phyloP scores from a whole-genome alignment of 2,888 invertebrate genomes.

The Hirtodrosophila alboralis region DNA sequence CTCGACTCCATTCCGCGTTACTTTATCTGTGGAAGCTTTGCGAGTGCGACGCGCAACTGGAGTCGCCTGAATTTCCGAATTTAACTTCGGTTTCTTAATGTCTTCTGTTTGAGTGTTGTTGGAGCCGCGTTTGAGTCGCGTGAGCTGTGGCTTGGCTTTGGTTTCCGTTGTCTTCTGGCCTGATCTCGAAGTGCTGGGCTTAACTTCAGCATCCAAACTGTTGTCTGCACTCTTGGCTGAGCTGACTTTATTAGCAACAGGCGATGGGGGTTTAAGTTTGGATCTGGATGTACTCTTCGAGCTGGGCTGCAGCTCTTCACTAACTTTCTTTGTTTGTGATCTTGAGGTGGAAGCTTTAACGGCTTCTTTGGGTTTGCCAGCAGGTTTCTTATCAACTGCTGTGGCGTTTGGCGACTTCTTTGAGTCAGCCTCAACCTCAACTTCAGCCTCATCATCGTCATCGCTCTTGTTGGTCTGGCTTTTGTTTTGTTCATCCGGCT shows the following conservation, averaged over 20 bases:
- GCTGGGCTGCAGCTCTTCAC: neutral
- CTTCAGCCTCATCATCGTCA: slow-evolving; percentile 20
- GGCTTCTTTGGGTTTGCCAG: slow-evolving; percentile 6
- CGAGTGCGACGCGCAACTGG: slow-evolving; percentile 71
- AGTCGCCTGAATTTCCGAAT: slow-evolving; percentile 4
- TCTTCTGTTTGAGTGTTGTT: slow-evolving; percentile 3
- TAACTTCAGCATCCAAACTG: too few species aligned
- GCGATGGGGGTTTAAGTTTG: neutral
- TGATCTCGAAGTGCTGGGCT: neutral
- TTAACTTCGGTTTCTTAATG: slow-evolving; percentile 42
- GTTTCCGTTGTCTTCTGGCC: slow-evolving; percentile 8
- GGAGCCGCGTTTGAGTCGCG: slow-evolving; percentile 39
- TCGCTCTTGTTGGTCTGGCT: slow-evolving; percentile 27
- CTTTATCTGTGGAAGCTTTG: slow-evolving; percentile 30
- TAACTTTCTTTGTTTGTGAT: neutral
- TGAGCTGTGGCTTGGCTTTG: slow-evolving; percentile 30
- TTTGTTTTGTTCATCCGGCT: slow-evolving; percentile 53
- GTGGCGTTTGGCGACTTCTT: slow-evolving; percentile 3
- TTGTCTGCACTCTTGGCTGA: too few species aligned
- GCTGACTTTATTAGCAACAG: too few species aligned
- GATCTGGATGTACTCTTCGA: slow-evolving; percentile 2
- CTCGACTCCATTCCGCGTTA: neutral
- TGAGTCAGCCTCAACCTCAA: too few species aligned
- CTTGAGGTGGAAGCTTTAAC: slow-evolving; percentile 2
- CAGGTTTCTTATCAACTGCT: too few species aligned